A percentile compares a stretch with the other conserved stretches of the same genome.
phyloP scores from a whole-genome alignment of 2,797 vertebrate genomes.

The Rhyacichthys aspro region DNA sequence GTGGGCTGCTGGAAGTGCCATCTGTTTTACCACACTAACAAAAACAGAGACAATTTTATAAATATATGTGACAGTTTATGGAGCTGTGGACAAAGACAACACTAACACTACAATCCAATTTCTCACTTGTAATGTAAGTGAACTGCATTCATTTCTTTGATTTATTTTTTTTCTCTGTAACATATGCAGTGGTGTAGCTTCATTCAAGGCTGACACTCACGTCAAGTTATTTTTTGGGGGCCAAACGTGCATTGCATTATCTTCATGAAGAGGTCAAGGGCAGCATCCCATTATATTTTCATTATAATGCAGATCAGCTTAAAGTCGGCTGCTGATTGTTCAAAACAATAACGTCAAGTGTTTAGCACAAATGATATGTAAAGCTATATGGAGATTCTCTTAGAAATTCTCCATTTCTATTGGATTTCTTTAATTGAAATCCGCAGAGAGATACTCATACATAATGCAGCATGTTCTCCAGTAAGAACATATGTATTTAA shows the following conservation, averaged over 20 bases:
- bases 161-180: not conserved
- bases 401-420: too few species aligned
- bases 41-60: too few species aligned
- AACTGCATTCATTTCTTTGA: not conserved
- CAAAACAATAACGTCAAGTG: not conserved
- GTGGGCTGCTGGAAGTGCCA: too few species aligned
- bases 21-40: too few species aligned
- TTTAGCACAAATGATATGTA: not conserved
- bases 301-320: constrained; percentile 1
- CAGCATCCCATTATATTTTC: not conserved
- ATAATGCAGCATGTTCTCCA: too few species aligned
- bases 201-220: constrained; percentile 5
- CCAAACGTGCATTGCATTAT: too few species aligned
- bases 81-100: too few species aligned
- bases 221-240: not conserved
- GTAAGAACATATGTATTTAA: too few species aligned
- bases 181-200: not conserved
- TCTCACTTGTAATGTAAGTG: not conserved
- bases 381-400: too few species aligned
- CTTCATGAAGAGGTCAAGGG: not conserved
- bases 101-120: not conserved
- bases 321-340: not conserved
- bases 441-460: too few species aligned
- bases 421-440: too few species aligned
- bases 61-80: too few species aligned